These are phyloP conservation scores for Tenthredo livida DNA, from an alignment of 2,888 invertebrate species.

Conservation along the genomic window DNA sequence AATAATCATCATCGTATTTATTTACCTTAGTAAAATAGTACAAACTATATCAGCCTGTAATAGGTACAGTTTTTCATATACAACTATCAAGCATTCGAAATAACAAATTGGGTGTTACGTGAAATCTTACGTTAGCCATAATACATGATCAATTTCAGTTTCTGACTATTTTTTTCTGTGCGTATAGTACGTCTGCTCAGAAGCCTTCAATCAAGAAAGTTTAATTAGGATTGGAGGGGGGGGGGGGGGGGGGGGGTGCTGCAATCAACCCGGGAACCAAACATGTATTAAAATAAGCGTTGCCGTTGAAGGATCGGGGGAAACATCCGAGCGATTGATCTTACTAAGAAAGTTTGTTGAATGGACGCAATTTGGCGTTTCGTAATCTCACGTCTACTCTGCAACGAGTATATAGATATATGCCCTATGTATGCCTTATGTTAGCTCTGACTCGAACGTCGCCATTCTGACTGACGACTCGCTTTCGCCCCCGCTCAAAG, in stretches of 20 bases:
- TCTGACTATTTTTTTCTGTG: neutral
- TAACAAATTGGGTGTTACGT: neutral
- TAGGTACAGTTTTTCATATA: neutral
- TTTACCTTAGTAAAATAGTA: neutral
- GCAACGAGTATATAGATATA: neutral
- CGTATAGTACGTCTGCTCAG: neutral
- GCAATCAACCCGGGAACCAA: conserved; percentile 22
- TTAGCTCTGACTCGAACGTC: conserved; percentile 12
- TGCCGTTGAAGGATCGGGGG: conserved; percentile 6
- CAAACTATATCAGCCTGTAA: neutral
- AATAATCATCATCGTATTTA: neutral
- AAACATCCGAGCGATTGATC: conserved; percentile 43
- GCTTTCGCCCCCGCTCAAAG: neutral
- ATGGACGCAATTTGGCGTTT: conserved; percentile 48
- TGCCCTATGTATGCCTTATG: neutral
- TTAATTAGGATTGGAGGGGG: neutral
- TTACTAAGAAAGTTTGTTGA: conserved; percentile 40
- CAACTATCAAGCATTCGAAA: neutral
- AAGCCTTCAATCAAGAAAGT: conserved; percentile 42
- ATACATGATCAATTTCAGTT: neutral
- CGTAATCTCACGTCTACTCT: conserved; percentile 35
- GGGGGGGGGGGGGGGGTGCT: neutral
- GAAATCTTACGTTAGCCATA: no score
- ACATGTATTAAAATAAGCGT: conserved; percentile 39
- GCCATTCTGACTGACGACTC: conserved; percentile 5